These are phyloP conservation scores for Ephialtes manifestator DNA, from an alignment of 2,888 invertebrate genomes.

Conservation along the genomic window DNA sequence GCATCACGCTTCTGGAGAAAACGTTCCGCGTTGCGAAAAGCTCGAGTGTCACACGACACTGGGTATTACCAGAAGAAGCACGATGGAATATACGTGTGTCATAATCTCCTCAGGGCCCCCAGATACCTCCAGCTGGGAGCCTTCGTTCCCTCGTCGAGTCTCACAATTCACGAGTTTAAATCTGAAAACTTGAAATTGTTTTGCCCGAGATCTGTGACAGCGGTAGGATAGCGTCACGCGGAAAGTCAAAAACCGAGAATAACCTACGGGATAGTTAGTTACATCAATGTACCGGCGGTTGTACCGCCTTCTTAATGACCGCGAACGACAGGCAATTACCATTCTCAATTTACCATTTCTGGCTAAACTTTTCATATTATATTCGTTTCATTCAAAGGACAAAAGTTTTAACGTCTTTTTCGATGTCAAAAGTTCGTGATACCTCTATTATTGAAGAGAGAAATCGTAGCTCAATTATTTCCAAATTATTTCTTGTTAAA, in stretches of 20 bases:
- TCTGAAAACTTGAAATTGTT: conserved; percentile 60
- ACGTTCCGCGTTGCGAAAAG: not conserved
- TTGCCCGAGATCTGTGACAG: conserved; percentile 26
- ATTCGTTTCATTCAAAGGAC: not conserved
- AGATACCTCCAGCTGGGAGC: conserved; percentile 1
- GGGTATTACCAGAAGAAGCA: not conserved
- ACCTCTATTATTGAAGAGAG: not conserved
- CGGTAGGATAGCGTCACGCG: not conserved
- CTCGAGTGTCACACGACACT: not conserved
- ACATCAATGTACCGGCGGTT: not conserved
- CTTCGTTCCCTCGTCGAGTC: not conserved
- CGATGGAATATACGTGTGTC: conserved; percentile 24
- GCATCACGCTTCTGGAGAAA: not conserved
- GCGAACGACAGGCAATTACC: not conserved
- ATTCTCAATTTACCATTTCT: not conserved
- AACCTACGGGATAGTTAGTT: not conserved
- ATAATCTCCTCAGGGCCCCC: not conserved
- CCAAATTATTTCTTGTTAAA: not conserved
- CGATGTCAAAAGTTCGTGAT: not conserved
- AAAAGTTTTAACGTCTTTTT: not conserved
- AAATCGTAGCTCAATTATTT: not conserved
- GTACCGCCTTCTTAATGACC: conserved; percentile 13
- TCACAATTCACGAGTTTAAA: conserved; percentile 20
- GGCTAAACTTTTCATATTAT: not conserved
- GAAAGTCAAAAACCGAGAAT: not conserved